Evolutionary conservation across 2,888 invertebrate genomes (phyloP).

Genomic region (Acheta domesticus): DNA sequence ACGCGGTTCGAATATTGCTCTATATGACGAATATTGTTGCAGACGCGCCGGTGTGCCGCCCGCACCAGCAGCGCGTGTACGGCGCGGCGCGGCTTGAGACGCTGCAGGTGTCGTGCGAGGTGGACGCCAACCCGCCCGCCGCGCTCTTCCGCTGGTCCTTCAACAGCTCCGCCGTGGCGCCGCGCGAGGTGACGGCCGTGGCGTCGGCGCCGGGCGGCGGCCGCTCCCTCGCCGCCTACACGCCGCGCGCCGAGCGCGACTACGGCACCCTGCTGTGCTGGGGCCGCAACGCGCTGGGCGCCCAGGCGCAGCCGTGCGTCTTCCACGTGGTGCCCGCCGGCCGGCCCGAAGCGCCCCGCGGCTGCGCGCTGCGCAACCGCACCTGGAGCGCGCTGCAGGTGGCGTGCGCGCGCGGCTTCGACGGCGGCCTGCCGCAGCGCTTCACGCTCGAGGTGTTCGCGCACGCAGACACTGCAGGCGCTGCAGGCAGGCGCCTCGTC

Average conservation of each 20-base stretch:
- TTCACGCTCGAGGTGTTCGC: constrained; percentile 33
- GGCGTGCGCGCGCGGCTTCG: constrained; percentile 54
- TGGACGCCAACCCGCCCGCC: constrained; percentile 47
- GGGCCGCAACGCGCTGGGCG: constrained; percentile 39
- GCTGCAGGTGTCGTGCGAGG: constrained; percentile 40
- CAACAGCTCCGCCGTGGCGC: constrained; percentile 44
- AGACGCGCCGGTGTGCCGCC: constrained; percentile 40
- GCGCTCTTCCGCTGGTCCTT: constrained; percentile 45
- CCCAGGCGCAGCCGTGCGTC: constrained; percentile 39
- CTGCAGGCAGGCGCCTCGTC: constrained; percentile 41
- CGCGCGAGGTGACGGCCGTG: constrained; percentile 36
- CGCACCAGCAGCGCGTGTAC: constrained; percentile 40
- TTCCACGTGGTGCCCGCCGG: constrained; percentile 48
- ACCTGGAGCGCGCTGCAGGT: constrained; percentile 53
- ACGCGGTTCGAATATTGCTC: no score
- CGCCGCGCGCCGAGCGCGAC: constrained; percentile 44
- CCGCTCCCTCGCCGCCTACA: constrained; percentile 45
- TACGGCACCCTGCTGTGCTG: constrained; percentile 41
- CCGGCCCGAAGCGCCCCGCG: constrained; percentile 41
- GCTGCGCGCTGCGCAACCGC: constrained; percentile 51
- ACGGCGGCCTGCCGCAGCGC: constrained; percentile 52
- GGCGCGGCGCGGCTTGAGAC: constrained; percentile 40
- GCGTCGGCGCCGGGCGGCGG: constrained; percentile 41
- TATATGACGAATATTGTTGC: not conserved
- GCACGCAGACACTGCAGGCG: constrained; percentile 41